Conservation (phyloP, 1,140 invertebrate species). For the Dendroctonus ponderosae region DNA sequence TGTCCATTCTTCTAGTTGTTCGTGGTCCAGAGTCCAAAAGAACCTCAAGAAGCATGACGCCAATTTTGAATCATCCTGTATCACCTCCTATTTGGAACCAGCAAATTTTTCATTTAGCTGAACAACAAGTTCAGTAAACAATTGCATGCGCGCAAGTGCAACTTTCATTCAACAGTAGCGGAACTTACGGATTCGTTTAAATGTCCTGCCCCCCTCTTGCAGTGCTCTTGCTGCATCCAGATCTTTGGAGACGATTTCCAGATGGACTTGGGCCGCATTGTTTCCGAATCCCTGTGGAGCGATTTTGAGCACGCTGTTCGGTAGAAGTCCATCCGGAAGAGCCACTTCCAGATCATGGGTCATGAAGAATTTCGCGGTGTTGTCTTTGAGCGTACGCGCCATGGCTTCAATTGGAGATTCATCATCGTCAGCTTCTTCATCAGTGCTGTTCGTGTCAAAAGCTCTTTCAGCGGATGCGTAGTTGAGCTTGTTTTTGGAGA, state of each 20-base stretch:
- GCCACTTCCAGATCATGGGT: constrained; percentile 71
- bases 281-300: constrained; percentile 70
- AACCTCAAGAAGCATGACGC: too few species aligned
- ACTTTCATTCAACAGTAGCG: background rate
- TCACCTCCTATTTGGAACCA: too few species aligned
- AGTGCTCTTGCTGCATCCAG: constrained; percentile 40
- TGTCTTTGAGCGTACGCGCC: constrained; percentile 65
- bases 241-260: constrained; percentile 62
- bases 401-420: constrained; percentile 65
- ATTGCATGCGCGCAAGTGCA: too few species aligned
- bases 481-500: constrained; percentile 65
- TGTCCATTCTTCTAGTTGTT: too few species aligned
- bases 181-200: constrained; percentile 13
- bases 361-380: constrained; percentile 69
- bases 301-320: constrained; percentile 67
- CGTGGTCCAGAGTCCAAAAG: too few species aligned
- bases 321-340: constrained; percentile 68
- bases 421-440: constrained; percentile 32
- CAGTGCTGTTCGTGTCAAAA: background rate
- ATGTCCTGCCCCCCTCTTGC: constrained; percentile 9
- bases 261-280: constrained; percentile 67
- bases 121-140: too few species aligned
- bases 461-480: constrained; percentile 52
- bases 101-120: too few species aligned
- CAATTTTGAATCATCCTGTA: too few species aligned